Percentiles rank a stretch among this genome's conserved stretches.
These are phyloP conservation scores for Apoda limacodes DNA, from an alignment of 2,888 invertebrate genomes.

Conservation along the genomic window DNA sequence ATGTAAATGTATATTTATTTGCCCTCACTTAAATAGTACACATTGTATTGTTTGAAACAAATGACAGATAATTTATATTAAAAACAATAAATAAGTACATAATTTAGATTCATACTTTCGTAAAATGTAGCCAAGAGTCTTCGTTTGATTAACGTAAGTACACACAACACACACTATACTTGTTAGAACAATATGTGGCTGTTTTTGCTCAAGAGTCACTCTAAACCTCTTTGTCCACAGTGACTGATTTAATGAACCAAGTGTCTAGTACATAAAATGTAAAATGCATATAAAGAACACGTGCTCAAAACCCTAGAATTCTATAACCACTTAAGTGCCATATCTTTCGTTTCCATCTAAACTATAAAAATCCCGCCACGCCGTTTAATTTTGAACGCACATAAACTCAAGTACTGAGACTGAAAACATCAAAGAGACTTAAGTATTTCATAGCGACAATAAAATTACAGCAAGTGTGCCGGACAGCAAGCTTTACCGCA, in stretches of 20 bases:
- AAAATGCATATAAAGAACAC: too few species aligned
- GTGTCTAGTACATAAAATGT: too few species aligned
- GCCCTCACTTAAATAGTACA: too few species aligned
- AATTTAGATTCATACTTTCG: too few species aligned
- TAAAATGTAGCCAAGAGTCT: too few species aligned
- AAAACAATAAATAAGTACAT: too few species aligned
- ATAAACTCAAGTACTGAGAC: slow-evolving; percentile 29
- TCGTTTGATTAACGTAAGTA: too few species aligned
- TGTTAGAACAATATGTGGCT: slow-evolving; percentile 4
- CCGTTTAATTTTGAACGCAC: slow-evolving; percentile 33
- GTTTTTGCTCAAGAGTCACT: background rate
- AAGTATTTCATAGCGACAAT: slow-evolving; percentile 33
- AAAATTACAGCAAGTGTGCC: slow-evolving; percentile 27
- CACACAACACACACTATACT: too few species aligned
- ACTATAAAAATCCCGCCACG: slow-evolving; percentile 35
- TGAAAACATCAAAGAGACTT: slow-evolving; percentile 32
- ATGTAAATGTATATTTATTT: too few species aligned
- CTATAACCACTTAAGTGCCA: slow-evolving; percentile 27
- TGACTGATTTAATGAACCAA: too few species aligned
- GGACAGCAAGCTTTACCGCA: slow-evolving; percentile 12
- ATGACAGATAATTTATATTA: too few species aligned
- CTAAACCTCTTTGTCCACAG: slow-evolving; percentile 1
- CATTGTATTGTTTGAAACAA: too few species aligned
- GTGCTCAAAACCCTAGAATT: slow-evolving; percentile 28
- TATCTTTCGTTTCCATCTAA: slow-evolving; percentile 33